Conservation (phyloP, 2,113 vertebrate genomes). For the Lepidothrix coronata region DNA sequence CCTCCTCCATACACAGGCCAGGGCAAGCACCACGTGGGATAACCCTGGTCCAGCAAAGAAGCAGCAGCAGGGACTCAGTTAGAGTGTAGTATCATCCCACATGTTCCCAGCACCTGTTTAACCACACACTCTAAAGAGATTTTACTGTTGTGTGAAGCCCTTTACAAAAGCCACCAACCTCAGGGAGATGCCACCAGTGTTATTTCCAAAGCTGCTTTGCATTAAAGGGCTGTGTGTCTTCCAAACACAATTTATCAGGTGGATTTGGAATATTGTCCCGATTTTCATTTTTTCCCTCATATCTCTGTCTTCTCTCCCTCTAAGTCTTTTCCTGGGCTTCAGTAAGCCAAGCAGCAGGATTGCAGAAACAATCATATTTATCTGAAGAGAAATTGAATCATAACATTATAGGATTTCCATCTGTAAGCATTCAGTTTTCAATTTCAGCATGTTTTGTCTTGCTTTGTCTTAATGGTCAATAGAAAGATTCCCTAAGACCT, state of each 20-base stretch:
- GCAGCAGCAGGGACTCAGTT: not conserved
- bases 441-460: conserved; percentile 22
- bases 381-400: conserved; percentile 45
- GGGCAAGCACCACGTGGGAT: rapidly evolving
- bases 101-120: rapidly evolving
- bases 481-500: conserved; percentile 29
- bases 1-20: not conserved
- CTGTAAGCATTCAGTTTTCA: conserved; percentile 36
- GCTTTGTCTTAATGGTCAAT: conserved; percentile 45
- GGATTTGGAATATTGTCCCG: not conserved
- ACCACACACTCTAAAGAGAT: not conserved
- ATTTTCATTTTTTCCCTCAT: not conserved
- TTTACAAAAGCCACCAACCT: not conserved
- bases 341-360: not conserved
- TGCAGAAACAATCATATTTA: conserved; percentile 5
- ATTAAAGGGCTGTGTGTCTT: not conserved
- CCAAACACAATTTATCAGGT: not conserved
- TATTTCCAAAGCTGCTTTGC: not conserved
- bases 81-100: not conserved
- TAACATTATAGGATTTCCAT: conserved; percentile 38
- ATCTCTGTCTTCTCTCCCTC: not conserved
- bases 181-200: not conserved
- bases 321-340: not conserved
- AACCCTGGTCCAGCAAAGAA: not conserved
- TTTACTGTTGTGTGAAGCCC: not conserved